A percentile compares a stretch with the other conserved stretches of the same genome.
phyloP scores from a whole-genome alignment of 1,140 invertebrate genomes.

The Cyclina sinensis region DNA sequence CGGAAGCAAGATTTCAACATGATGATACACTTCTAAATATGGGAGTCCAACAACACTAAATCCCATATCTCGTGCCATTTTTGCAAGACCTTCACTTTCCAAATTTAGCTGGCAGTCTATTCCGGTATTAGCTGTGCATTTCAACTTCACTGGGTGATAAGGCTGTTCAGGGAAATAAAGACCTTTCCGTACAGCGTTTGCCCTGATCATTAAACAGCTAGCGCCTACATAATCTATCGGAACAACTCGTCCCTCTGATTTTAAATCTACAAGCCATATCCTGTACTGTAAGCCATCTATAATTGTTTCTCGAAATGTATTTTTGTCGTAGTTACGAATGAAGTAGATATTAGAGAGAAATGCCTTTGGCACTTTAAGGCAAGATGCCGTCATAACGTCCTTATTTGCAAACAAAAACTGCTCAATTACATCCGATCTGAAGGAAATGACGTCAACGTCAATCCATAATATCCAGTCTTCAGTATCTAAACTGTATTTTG shows the following conservation, averaged over 20 bases:
- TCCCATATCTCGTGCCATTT: conserved; percentile 81
- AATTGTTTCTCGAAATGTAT: conserved; percentile 79
- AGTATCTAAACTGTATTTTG: conserved; percentile 66
- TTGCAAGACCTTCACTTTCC: conserved; percentile 84
- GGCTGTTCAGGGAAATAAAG: conserved; percentile 80
- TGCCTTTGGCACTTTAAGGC: conserved; percentile 78
- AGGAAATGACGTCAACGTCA: conserved; percentile 78
- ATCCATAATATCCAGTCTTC: conserved; percentile 82
- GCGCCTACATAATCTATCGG: conserved; percentile 84
- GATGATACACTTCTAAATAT: conserved; percentile 80
- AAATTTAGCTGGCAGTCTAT: conserved; percentile 76
- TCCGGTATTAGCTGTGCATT: no score
- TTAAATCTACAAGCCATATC: conserved; percentile 78
- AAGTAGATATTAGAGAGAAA: conserved; percentile 69
- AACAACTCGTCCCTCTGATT: conserved; percentile 79
- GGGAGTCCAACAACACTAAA: conserved; percentile 80
- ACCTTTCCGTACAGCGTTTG: conserved; percentile 77
- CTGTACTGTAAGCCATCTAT: conserved; percentile 73
- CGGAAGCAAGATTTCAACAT: no score
- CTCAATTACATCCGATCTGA: conserved; percentile 79
- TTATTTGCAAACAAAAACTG: conserved; percentile 78
- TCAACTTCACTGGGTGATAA: no score
- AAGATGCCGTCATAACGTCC: conserved; percentile 78
- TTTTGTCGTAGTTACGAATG: conserved; percentile 62
- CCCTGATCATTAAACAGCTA: conserved; percentile 78